Evolutionary conservation across 1,140 invertebrate species (phyloP), one percentile per base, ranked within the genome.

Genomic region (Magallana gigas): DNA sequence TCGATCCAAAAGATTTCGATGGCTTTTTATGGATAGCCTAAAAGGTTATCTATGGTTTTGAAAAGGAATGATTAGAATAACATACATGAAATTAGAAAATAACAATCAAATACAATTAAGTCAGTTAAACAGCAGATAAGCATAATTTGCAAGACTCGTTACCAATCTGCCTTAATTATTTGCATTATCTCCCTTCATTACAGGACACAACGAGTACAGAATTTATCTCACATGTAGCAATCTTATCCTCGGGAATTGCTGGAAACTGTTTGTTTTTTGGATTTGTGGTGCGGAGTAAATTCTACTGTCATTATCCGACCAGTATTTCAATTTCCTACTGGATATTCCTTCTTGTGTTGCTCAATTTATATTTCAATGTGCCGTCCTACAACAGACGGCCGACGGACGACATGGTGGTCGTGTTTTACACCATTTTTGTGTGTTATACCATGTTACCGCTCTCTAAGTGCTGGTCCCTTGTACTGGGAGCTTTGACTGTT

Each of bases 401-500:
- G 0, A 85, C 88, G 5, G 90, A 92, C 56, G 90, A 92, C 82
- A 85, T 93, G 7, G 89, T 91, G 1, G 83, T 91, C 0, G 85
- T 91, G 60, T 93, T 92, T 87, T 93, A 92, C 87, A 87, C 89
- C 11, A 92, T 91, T 5, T 88, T 93, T 29, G 90, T 93, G 11
- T 89, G 90, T 11, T 92, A 93, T 62, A 93, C 91, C 85, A 92
- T 92, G 88, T 87, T 94, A 48, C 92, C 93, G 1, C 71, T 94
- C 48, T 91, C 93, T 9, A 91, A 93, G 59, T 90, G 90, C 14
- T 90, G 90, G 89, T 91, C 92, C 3, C 59, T 93, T 9, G 18
- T 90, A 16, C 83, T 91, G 23, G 93, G 93, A 16, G 82, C 87
- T 0, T 23, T 90, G 4, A 89, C 90, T 8, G 88, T 91, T 14